Evolutionary conservation across 2,888 invertebrate species (phyloP).

Genomic region (Candidula unifasciata): DNA sequence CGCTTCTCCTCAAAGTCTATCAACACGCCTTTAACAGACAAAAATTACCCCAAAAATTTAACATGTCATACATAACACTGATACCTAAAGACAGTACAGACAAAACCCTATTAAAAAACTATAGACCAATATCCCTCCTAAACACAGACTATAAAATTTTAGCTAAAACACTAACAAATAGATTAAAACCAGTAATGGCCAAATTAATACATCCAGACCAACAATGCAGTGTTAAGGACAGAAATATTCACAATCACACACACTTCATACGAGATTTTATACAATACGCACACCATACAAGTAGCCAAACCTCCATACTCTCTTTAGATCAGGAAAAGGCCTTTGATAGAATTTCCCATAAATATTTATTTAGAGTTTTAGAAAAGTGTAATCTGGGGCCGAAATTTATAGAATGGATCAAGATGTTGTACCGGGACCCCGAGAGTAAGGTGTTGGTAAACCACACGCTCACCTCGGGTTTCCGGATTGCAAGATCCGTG

Average conservation of each 20-base stretch:
- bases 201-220: conserved; percentile 12
- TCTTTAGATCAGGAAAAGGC: conserved; percentile 1
- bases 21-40: no score
- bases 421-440: not conserved
- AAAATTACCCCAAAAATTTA: no score
- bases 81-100: no score
- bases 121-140: no score
- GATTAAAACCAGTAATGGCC: not conserved
- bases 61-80: no score
- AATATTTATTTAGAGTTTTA: not conserved
- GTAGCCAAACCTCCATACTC: not conserved
- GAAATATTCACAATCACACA: conserved; percentile 24
- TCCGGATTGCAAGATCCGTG: not conserved
- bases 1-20: no score
- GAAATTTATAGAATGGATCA: not conserved
- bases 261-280: conserved; percentile 6
- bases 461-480: not conserved
- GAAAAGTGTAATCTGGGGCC: not conserved
- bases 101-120: no score
- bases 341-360: not conserved
- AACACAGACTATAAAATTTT: no score
- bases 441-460: not conserved
- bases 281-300: not conserved
- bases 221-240: not conserved
- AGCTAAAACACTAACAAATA: no score